Evolutionary conservation across 2,113 vertebrate species (phyloP), one percentile per base, ranked within the genome.

Genomic region (Calidris pygmaea): DNA sequence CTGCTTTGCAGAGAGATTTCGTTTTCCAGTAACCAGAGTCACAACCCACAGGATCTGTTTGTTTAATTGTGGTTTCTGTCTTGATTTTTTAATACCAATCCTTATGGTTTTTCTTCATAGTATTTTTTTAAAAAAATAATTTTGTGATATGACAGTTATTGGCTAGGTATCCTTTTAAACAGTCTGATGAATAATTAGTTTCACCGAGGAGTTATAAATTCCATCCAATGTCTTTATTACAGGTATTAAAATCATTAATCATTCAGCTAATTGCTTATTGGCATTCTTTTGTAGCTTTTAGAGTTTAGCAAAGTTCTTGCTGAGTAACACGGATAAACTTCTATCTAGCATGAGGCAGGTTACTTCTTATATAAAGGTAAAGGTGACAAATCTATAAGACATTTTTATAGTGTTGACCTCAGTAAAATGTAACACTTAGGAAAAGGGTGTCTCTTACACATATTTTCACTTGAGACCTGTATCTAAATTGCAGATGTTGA

Each of bases 191-290:
- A 88, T 94, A 96, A 95, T 93, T 96, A 56, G 70, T 76, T 95
- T 95, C 91, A 75, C 35, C 85, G 39, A 73, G 37, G 63, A 94
- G 73, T 94, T 94, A 93, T 90, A 95, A 93, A 93, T 95, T 96
- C 59, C 23, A 72, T 89, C 76, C 75, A 87, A 2, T 92, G 66
- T 95, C 85, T 88, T 94, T 95, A 74, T 78, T 95, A 80, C 63
- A 93, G 83, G 63, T 96, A 94, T 93, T 95, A 96, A 95, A 96
- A 95, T 89, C n/a, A 96, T 96, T 80, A 96, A 94, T 96, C 93
- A 95, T 95, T 96, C 62, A 77, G 78, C 55, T 97, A 96, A 96
- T 96, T 95, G 82, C 89, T 93, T 96, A 85, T 94, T 97, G 93
- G 60, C 93, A 95, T 95, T 95, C 88, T 90, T 93, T 90, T 89